Base-by-base conservation (phyloP, 1,140 invertebrate genomes). In the Caenorhabditis elegans region DNA sequence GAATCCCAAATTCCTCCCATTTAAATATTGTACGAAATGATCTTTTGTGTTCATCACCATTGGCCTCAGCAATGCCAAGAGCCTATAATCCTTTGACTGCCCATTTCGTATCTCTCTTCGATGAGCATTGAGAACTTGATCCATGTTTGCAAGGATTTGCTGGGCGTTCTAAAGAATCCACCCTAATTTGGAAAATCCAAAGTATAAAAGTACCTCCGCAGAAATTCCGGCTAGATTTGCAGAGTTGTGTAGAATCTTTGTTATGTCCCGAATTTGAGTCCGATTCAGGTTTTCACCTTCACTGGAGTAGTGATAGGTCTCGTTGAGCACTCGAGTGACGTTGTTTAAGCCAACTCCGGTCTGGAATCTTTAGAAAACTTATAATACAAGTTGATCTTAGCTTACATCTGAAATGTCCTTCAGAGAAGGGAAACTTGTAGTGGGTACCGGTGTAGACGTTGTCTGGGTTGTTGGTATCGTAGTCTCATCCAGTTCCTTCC, bases 221-320 rank as follows among this genome's bases (percentile, higher is more conserved):
- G 55, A 47, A 0, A 81, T 48, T 6, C 75, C 75, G 1, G 24
- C 15, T 5, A 81, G 6, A 19, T 81, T 81, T 13, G 80, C 65
- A 51, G 53, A 51, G 3, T 81, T 81, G 5, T 39, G 43, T n/a
- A 81, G 31, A 22, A 81, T 81, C 24, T 43, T 76, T 34, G 80
- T 39, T 4, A 81, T 81, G 3, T 81, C 43, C 5, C 31, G 34
- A n/a, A 81, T 76, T 53, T 81, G 80, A 48, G 36, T 34, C 2
- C 19, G 22, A 6, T 48, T 77, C 3, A 81, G 48, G 8, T 17
- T 15, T 13, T 5, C 22, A 2, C 60, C 31, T 46, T 53, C 31
- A 1, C 47, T 13, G 15, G 80, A 81, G 49, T 81, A 81, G 39
- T 43, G 47, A 3, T 47, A 5, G 17, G 80, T 81, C 28, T 81